These are phyloP conservation scores for Astreopora myriophthalma DNA, from an alignment of 64 coral and sea anemone species.

Conservation along the genomic window DNA sequence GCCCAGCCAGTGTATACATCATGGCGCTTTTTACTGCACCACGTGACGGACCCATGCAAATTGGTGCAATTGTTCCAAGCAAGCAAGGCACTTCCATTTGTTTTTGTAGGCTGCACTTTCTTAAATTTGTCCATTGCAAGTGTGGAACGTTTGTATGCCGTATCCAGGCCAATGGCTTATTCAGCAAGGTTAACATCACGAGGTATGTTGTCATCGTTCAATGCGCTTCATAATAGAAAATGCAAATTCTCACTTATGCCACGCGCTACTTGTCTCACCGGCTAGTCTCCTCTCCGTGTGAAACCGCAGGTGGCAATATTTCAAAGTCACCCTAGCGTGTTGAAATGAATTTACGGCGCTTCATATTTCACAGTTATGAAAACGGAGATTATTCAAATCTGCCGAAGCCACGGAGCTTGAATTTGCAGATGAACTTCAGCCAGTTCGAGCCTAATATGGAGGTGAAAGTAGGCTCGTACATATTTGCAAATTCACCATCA, in stretches of 20 bases:
- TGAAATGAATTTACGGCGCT: no score
- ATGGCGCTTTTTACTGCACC: constrained; percentile 8
- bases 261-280: not conserved
- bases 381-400: no score
- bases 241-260: not conserved
- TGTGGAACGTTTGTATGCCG: not conserved
- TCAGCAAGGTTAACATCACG: not conserved
- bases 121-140: not conserved
- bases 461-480: no score
- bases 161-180: not conserved
- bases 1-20: not conserved
- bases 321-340: no score
- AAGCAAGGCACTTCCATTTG: not conserved
- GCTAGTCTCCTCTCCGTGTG: no score
- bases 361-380: no score
- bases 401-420: no score
- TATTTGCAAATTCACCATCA: no score
- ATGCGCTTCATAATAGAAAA: not conserved
- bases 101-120: not conserved
- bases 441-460: no score
- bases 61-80: not conserved
- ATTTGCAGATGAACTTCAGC: no score
- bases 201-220: not conserved
- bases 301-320: no score
- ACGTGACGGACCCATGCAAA: not conserved